Evolutionary conservation across 2,888 invertebrate genomes (phyloP), one percentile per base, ranked within the genome.

Genomic region (Dione juno): DNA sequence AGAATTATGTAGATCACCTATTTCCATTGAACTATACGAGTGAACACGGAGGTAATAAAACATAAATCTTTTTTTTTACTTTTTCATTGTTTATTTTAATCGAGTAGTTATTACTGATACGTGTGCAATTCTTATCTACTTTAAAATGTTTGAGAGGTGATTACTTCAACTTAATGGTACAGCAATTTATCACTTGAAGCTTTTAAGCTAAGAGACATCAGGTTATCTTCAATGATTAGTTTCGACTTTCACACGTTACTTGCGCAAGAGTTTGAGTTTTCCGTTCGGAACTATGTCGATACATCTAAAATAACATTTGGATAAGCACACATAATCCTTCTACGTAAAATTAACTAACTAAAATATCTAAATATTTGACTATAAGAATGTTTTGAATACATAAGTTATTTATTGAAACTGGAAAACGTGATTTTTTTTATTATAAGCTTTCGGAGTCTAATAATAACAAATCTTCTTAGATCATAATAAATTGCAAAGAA

Each of bases 131-230:
- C 59, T 58, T 66, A 52, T 66, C 54, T 61, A 50, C 52, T 63
- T 69, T 66, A 70, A 74, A 72, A 72, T 58, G 65, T 50, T 52
- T 16, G 41, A 28, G 43, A 50, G 58, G 67, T 45, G 59, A 70
- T 65, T 65, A 68, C 67, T 75, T 71, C 66, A 71, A 73, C 72
- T 70, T 74, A 79, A 75, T 76, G 78, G 76, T 72, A 74, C 67
- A 74, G 64, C 72, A 70, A 77, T 78, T 77, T 79, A 80, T 80
- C 77, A 76, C 75, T 66, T 72, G 59, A 75, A 75, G 83, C 85
- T 87, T 88, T 88, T 87, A 87, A 83, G 84, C 82, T 82, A 83
- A 50, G 50, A 80, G 77, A 80, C 77, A 72, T 83, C 70, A 66
- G 64, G 75, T 77, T 84, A 84, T 83, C 83, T 78, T 48, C 72